Conservation (phyloP, 2,113 vertebrate species). For the Phalacrocorax carbo region DNA sequence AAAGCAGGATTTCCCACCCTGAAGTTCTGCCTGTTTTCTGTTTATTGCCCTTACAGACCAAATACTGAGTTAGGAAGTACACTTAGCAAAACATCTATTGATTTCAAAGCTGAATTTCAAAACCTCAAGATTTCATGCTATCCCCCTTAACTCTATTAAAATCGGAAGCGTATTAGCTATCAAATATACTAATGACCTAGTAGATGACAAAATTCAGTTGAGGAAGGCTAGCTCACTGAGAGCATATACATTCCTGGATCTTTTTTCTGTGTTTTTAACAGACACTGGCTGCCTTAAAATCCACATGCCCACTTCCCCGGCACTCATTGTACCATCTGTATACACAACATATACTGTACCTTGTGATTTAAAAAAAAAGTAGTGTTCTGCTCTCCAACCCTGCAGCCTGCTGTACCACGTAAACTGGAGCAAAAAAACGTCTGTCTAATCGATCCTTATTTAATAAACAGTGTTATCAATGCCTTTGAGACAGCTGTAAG, state of each 20-base stretch:
- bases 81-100: neutral
- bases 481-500: conserved; percentile 30
- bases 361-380: neutral
- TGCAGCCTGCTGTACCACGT: neutral
- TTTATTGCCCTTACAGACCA: neutral
- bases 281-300: conserved; percentile 3
- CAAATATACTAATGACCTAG: neutral
- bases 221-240: neutral
- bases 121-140: neutral
- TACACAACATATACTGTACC: neutral
- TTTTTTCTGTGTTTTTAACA: neutral
- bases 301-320: neutral
- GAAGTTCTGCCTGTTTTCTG: conserved; percentile 5
- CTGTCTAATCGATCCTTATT: conserved; percentile 55
- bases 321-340: neutral
- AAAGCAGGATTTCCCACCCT: neutral
- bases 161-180: neutral
- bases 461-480: conserved; percentile 48
- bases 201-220: neutral
- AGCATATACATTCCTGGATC: neutral
- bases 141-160: neutral
- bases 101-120: neutral
- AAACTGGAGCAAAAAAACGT: conserved; percentile 8
- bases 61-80: neutral
- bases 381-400: neutral